Evolutionary conservation across 2,797 vertebrate species (phyloP).

Genomic region (Ceryle rudis): DNA sequence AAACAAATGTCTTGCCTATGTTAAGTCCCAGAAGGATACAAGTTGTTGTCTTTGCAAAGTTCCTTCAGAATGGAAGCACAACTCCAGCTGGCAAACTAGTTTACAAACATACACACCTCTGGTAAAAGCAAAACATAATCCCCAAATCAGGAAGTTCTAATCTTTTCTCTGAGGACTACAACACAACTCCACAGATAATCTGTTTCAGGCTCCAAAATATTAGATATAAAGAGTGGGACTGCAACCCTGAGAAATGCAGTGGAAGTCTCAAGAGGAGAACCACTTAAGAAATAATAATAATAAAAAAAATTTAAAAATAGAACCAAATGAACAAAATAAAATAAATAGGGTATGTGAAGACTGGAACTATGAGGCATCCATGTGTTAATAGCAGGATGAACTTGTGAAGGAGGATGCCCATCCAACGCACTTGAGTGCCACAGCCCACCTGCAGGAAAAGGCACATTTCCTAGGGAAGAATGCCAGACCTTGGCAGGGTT

Average conservation of each 20-base stretch:
- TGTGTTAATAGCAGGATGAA: not conserved
- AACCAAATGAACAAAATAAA: too few species aligned
- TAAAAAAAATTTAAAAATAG: not conserved
- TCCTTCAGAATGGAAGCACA: not conserved
- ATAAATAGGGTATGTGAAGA: not conserved
- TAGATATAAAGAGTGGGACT: not conserved
- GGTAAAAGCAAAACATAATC: not conserved
- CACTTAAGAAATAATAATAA: too few species aligned
- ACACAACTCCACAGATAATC: not conserved
- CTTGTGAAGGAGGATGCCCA: not conserved
- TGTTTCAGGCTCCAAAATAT: not conserved
- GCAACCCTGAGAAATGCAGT: not conserved
- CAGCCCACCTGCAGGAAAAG: not conserved
- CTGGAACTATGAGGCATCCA: not conserved
- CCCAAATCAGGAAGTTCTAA: not conserved
- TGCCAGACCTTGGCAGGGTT: accelerated
- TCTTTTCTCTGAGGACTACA: not conserved
- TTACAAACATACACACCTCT: not conserved
- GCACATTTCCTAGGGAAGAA: not conserved
- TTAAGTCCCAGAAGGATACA: not conserved
- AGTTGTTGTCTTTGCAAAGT: not conserved
- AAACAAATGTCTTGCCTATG: not conserved
- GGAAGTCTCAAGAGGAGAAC: not conserved
- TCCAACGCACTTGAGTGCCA: not conserved
- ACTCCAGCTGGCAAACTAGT: not conserved